Evolutionary conservation across 1,140 invertebrate species (phyloP), one percentile per base, ranked within the genome.

Genomic region (Polyergus mexicanus): DNA sequence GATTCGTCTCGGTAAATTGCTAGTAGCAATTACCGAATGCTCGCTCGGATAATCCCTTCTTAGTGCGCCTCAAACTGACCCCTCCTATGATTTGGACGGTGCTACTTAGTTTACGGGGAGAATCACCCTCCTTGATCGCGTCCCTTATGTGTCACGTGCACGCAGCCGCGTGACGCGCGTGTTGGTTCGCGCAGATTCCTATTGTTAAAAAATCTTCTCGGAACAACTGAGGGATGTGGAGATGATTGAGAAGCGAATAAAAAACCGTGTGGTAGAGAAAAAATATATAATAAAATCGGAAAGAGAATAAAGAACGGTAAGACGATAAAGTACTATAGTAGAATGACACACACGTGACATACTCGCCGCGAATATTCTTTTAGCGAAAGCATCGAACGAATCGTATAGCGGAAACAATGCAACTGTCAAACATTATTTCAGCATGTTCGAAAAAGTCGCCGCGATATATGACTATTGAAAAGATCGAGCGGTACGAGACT

Each of bases 101-200:
- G 86, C 88, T 93, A 92, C 93, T 93, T 93, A 91, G 90, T 94
- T 94, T 93, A 93, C 86, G 89, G 88, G 89, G 90, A 91, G 89
- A 89, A 93, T 88, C 69, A 85, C 86, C 89, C 92, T 90, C 51
- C 85, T 88, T 89, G 83, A 88, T 86, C 88, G 71, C 76, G 77
- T 86, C 92, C 88, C 86, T 88, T 56, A 87, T 86, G 86, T 91
- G 92, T 91, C 92, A 91, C 91, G 87, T 93, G 92, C 89, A 92
- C 81, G 78, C 89, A 60, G 72, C 80, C 58, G 58, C 72, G 69
- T 69, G 54, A 63, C 71, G 88, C 87, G 88, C 85, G 84, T 89
- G 88, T 65, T 81, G 68, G 54, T 68, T 83, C 88, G 90, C 85
- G 84, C 75, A 65, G 81, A 92, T 90, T 92, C 91, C 91, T 90